phyloP scores from a whole-genome alignment of 2,113 vertebrate species.

The Dromiciops gliroides region DNA sequence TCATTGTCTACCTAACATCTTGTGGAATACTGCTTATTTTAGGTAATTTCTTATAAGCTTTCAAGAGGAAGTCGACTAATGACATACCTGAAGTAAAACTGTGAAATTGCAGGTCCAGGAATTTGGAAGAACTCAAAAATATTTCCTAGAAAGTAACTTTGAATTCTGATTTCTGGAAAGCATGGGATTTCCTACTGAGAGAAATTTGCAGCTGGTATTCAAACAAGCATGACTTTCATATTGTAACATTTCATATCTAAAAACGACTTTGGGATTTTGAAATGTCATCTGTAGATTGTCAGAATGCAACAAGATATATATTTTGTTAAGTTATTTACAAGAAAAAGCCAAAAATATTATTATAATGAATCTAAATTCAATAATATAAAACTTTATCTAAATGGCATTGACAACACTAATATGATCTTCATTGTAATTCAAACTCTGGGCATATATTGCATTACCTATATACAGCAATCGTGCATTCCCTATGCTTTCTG shows the following conservation, averaged over 20 bases:
- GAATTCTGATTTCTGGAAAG: neutral
- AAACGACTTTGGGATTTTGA: neutral
- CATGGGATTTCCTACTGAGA: neutral
- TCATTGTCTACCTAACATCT: neutral
- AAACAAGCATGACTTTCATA: neutral
- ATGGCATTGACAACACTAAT: neutral
- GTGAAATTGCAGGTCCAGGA: neutral
- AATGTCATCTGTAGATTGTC: neutral
- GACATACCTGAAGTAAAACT: fast-evolving
- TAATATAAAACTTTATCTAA: neutral
- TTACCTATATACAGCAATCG: slow-evolving; percentile 7
- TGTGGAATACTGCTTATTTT: neutral
- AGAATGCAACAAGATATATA: neutral
- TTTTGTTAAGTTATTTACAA: neutral
- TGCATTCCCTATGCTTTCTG: slow-evolving; percentile 22
- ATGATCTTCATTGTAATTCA: neutral
- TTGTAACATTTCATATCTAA: slow-evolving; percentile 21
- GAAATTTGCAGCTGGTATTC: neutral
- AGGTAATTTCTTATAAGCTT: neutral
- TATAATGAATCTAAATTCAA: slow-evolving; percentile 30
- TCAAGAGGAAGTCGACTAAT: neutral
- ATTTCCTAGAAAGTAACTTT: neutral
- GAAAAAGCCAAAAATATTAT: neutral
- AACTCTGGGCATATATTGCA: neutral
- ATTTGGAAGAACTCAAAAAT: neutral